Base-by-base conservation (phyloP, 2,113 vertebrate species). In the Gallinago paraguaiae region DNA sequence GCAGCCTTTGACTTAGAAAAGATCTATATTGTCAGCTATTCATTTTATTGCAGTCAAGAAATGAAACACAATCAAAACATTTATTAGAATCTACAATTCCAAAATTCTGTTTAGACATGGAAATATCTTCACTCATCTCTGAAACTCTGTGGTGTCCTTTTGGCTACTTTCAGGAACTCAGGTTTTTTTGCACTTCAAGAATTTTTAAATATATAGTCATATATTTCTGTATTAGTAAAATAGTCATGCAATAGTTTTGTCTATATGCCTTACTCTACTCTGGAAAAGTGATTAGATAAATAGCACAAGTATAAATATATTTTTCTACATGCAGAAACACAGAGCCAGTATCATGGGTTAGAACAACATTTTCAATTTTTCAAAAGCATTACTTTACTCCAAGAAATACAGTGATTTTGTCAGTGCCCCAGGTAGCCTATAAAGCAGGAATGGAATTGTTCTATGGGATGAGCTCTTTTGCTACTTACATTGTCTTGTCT, bases 401-500 rank as follows among this genome's bases (percentile, higher is more conserved):
- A 94, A 93, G 60, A 82, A 94, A 79, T 25, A 90, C 39, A 92
- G 63, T 43, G 27, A 41, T 85, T 86, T 78, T 90, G 35, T 87
- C 86, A 84, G 46, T 64, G 78, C 17, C 67, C 35, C 45, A 87
- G 69, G 60, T 79, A 94, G 37, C 46, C 75, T 67, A 45, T 33
- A 48, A 0, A 95, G 51, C 37, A 87, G 39, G 28, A 88, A 71
- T 33, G 8, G 30, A 67, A 65, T 80, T 63, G 59, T 19, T 71
- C 39, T 37, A 7, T 7, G 83, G 59, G 65, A 77, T 11, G 13
- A 69, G 2, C 7, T 82, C 20, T 84, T 90, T 60, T 53, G 50
- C 33, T 72, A 98, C 98, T 97, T 92, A 99, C 99, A 90, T 95
- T 99, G 97, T 98, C 98, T 95, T 99, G 98, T 85, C 97, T 98